Evolutionary conservation across 2,113 vertebrate species (phyloP).

Genomic region (Oncorhynchus nerka): DNA sequence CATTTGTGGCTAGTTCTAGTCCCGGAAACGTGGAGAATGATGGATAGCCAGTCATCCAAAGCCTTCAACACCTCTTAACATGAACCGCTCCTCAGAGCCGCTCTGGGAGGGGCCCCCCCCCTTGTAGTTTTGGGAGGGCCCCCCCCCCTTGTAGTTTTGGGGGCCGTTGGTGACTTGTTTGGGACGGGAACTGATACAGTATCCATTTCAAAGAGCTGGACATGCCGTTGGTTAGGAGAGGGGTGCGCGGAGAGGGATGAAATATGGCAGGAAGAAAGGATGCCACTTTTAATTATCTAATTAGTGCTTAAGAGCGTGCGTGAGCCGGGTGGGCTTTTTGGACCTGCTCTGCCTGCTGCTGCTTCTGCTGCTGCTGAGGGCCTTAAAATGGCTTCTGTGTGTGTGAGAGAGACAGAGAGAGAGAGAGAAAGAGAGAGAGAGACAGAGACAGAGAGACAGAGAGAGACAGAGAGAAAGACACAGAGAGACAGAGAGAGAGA

Average conservation of each 20-base stretch:
- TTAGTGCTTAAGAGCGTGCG: constrained; percentile 67
- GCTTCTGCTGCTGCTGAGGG: constrained; percentile 29
- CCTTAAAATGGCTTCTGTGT: constrained; percentile 38
- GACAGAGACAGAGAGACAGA: too few species aligned
- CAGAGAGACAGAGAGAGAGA: too few species aligned
- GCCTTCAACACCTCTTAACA: constrained; percentile 52
- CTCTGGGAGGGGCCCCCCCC: constrained; percentile 1
- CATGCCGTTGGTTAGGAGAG: background rate
- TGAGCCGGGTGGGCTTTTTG: constrained; percentile 22
- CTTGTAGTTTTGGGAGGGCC: too few species aligned
- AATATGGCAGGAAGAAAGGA: constrained; percentile 74
- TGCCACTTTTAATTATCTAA: constrained; percentile 78
- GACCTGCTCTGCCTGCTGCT: constrained; percentile 36
- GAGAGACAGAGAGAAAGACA: too few species aligned
- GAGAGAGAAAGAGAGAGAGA: background rate
- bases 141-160: constrained; percentile 8
- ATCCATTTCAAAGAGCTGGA: constrained; percentile 69
- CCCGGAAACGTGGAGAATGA: constrained; percentile 40
- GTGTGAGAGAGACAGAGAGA: background rate
- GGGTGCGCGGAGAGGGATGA: constrained; percentile 49
- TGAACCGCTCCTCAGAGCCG: background rate
- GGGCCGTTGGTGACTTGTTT: constrained; percentile 12
- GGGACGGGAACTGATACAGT: constrained; percentile 45
- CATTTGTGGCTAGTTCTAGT: constrained; percentile 26
- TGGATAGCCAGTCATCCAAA: constrained; percentile 44